Percentiles rank a stretch among this genome's conserved stretches.
Conservation (phyloP, 2,888 invertebrate genomes). For the Osmoderma eremita region DNA sequence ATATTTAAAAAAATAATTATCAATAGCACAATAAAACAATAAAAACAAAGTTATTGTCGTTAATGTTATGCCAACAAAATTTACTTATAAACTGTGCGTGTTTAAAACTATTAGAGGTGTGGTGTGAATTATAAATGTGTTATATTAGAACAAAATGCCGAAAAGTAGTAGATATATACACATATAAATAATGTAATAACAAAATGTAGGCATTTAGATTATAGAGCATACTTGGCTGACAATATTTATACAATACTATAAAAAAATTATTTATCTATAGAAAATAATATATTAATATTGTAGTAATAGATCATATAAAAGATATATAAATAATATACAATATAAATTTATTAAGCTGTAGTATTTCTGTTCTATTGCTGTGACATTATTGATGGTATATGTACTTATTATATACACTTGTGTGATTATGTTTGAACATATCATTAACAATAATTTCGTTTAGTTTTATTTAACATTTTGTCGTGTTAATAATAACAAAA, state of each 20-base stretch:
- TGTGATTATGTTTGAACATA: conserved; percentile 38
- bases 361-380: conserved; percentile 19
- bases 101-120: neutral
- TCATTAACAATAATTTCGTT: conserved; percentile 30
- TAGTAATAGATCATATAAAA: conserved; percentile 11
- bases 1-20: conserved; percentile 8
- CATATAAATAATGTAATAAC: conserved; percentile 17
- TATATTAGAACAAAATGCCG: conserved; percentile 10
- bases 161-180: conserved; percentile 16
- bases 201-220: conserved; percentile 21
- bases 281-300: conserved; percentile 22
- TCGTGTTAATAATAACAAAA: conserved; percentile 33
- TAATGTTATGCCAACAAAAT: neutral
- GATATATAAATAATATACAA: conserved; percentile 22
- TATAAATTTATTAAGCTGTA: conserved; percentile 13
- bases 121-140: neutral
- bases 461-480: conserved; percentile 24
- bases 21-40: conserved; percentile 22
- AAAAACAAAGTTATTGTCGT: conserved; percentile 7
- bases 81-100: too few species aligned
- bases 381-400: conserved; percentile 8
- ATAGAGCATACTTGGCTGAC: conserved; percentile 36
- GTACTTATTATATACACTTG: conserved; percentile 20
- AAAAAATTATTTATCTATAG: conserved; percentile 32
- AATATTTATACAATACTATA: conserved; percentile 35